A percentile compares a stretch with the other conserved stretches of the same genome.
Evolutionary conservation across 2,113 vertebrate species (phyloP).

Genomic region (Mesoclemmys tuberculata): DNA sequence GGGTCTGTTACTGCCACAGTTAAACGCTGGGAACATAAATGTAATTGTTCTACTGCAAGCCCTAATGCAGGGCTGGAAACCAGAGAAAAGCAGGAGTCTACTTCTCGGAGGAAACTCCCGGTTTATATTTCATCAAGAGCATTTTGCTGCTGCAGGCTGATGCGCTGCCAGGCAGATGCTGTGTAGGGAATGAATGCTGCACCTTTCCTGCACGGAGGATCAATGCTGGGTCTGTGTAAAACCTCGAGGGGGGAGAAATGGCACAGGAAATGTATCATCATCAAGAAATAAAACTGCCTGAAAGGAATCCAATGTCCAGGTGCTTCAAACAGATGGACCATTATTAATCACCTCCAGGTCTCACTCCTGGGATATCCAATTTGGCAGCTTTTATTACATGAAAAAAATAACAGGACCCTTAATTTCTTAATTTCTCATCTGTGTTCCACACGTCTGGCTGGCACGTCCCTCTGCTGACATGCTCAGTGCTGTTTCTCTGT

Average conservation of each 20-base stretch:
- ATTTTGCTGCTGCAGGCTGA: not conserved
- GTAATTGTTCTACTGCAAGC: not conserved
- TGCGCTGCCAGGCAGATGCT: not conserved
- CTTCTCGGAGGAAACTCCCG: not conserved
- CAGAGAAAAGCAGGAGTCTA: not conserved
- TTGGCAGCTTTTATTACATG: not conserved
- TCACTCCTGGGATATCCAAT: not conserved
- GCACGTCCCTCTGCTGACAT: fast-evolving
- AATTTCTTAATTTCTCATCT: fast-evolving
- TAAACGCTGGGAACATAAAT: not conserved
- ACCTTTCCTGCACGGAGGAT: not conserved
- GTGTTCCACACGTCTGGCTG: not conserved
- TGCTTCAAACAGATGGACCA: not conserved
- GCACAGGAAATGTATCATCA: not conserved
- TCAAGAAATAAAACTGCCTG: not conserved
- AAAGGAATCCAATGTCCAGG: not conserved
- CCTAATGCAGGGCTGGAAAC: not conserved
- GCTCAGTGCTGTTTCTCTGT: not conserved
- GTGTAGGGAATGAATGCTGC: not conserved
- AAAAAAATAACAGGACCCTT: not conserved
- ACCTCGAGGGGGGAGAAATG: too few relatives aligned
- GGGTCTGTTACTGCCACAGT: not conserved
- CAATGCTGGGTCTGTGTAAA: not conserved
- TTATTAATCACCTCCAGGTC: not conserved
- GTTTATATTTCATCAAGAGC: not conserved